Evolutionary conservation across 2,113 vertebrate species (phyloP), one percentile per base, ranked within the genome.

Genomic region (Tragulus kanchil): DNA sequence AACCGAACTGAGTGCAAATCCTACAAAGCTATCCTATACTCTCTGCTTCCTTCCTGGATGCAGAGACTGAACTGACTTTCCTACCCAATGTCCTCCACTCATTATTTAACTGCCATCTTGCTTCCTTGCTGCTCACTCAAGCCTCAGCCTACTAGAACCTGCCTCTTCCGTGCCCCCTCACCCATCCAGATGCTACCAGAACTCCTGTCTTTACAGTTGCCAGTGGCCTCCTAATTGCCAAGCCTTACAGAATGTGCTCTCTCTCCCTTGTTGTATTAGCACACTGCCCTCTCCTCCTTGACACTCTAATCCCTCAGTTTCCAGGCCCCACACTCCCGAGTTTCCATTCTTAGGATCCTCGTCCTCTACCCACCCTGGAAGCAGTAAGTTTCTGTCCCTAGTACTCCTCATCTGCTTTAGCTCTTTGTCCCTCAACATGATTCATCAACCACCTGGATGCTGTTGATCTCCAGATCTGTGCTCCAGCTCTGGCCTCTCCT

Each of bases 391-490:
- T 62, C 48, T 84, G 9, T 19, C 28, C 4, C 52, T 28, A 26
- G 28, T 6, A 10, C 11, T 12, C 61, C 36, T 42, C 2, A 4
- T 56, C 92, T 69, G 9, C 31, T 36, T 64, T 50, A 25, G 23
- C 14, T 67, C 54, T 19, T 45, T 78, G 17, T 86, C 25, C 8
- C 12, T 9, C 11, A 10, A 1, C 28, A 62, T 19, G 1, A 4
- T 4, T 15, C 59, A 25, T 50, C 31, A 48, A 4, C 26, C 31
- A 71, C 56, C 25, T 31, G 17, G 19, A 2, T 3, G 28, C 71
- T 64, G 8, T 0, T 4, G 19, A n/a, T 3, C 19, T 21, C 15
- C 19, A 50, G 59, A 1, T 6, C 52, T 54, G 42, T 0, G 23
- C 42, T 81, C 56, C 50, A 36, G 28, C 31, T 3, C 5, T 1